Percentiles rank a stretch among this genome's conserved stretches.
These are phyloP conservation scores for Hypercompe scribonia DNA, from an alignment of 2,888 invertebrate species.

Conservation along the genomic window DNA sequence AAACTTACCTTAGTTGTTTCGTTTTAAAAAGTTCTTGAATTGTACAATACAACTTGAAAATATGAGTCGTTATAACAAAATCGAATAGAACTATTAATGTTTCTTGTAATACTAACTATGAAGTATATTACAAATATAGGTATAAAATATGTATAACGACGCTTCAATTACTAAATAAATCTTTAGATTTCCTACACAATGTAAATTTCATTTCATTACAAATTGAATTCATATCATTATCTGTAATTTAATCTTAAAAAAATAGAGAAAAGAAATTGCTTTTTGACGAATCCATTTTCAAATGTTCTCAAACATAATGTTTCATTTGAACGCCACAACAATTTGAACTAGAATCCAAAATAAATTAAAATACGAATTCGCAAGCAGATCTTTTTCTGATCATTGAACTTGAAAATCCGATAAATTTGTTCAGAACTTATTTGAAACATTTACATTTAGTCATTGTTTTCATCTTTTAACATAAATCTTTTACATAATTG, in stretches of 20 bases:
- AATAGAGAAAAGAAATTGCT: neutral
- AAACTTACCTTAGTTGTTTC: neutral
- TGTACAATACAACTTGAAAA: neutral
- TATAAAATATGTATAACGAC: no score
- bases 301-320: neutral
- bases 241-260: neutral
- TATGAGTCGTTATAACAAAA: neutral
- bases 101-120: no score
- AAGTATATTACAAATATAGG: no score
- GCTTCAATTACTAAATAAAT: neutral
- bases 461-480: slow-evolving; percentile 1
- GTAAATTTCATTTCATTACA: neutral
- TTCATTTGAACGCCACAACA: slow-evolving; percentile 10
- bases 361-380: slow-evolving; percentile 14
- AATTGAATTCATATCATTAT: neutral
- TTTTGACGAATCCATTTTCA: neutral
- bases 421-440: slow-evolving; percentile 19
- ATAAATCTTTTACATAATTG: neutral
- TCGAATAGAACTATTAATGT: no score
- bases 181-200: neutral
- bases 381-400: slow-evolving; percentile 12
- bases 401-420: slow-evolving; percentile 22
- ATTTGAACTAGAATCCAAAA: slow-evolving; percentile 11
- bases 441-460: slow-evolving; percentile 10
- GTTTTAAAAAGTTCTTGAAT: neutral